phyloP scores from a whole-genome alignment of 2,888 invertebrate species.

The Pogonocherus hispidulus region DNA sequence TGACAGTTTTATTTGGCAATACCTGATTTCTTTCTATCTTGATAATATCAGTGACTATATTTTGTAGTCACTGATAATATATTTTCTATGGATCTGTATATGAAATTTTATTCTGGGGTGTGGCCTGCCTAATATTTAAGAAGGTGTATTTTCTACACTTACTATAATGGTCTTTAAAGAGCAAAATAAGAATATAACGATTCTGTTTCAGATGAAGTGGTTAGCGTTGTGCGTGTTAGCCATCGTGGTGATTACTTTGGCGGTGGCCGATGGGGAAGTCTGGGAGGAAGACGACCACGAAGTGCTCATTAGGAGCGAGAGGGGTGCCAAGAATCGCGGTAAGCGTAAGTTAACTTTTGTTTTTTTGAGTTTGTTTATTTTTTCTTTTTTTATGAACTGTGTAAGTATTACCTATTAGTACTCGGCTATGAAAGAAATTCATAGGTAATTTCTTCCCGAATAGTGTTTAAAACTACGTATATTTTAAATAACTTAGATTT shows the following conservation, averaged over 20 bases:
- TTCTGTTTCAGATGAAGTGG: conserved; percentile 70
- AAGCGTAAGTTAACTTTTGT: conserved; percentile 56
- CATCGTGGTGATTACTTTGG: conserved; percentile 71
- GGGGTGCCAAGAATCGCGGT: conserved; percentile 84
- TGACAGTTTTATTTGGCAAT: no score
- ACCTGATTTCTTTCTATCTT: no score
- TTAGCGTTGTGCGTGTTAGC: conserved; percentile 67
- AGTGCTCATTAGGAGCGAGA: conserved; percentile 83
- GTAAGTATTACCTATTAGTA: no score
- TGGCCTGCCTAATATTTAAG: no score
- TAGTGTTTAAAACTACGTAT: no score
- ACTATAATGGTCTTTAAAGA: neutral
- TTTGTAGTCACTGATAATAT: no score
- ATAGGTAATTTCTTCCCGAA: no score
- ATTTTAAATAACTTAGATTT: no score
- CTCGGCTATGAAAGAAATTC: no score
- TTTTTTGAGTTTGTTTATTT: conserved; percentile 26
- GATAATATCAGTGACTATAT: no score
- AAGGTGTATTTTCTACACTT: neutral
- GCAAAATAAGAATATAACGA: neutral
- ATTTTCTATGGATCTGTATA: no score
- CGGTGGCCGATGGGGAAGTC: conserved; percentile 78
- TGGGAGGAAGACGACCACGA: conserved; percentile 86
- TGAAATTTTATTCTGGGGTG: no score
- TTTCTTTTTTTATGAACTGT: conserved; percentile 1